These are phyloP conservation scores for Fragum sueziense DNA, from an alignment of 2,888 invertebrate genomes.

Conservation along the genomic window DNA sequence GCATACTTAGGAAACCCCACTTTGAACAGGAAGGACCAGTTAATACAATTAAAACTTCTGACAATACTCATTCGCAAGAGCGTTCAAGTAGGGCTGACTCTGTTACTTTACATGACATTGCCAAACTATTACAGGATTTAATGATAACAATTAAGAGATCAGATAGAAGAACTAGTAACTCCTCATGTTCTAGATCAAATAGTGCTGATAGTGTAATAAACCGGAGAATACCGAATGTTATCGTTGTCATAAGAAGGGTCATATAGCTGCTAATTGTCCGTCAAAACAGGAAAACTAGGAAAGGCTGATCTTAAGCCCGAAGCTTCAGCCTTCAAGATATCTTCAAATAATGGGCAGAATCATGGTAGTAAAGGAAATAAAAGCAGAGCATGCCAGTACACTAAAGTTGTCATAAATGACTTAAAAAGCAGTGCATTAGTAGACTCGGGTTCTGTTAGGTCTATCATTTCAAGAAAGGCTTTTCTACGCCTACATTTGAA, in stretches of 20 bases:
- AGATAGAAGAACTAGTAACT: neutral
- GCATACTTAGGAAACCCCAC: neutral
- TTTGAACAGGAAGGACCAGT: neutral
- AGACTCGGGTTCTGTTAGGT: conserved; percentile 2
- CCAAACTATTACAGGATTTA: neutral
- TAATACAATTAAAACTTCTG: neutral
- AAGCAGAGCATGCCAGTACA: conserved; percentile 11
- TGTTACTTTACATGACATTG: neutral
- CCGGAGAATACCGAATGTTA: neutral
- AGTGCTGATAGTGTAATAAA: neutral
- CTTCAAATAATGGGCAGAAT: neutral
- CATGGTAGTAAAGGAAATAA: neutral
- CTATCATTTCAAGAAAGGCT: neutral
- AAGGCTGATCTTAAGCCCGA: neutral
- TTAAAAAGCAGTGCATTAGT: neutral
- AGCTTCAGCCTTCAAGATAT: neutral
- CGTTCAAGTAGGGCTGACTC: neutral
- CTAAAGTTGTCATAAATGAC: neutral
- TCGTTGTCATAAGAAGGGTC: neutral
- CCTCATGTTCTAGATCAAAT: neutral
- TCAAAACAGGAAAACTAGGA: neutral
- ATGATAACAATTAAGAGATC: neutral
- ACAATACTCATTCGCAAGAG: neutral
- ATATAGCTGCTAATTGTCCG: neutral
- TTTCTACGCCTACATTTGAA: neutral